Evolutionary conservation across 2,113 vertebrate genomes (phyloP), one percentile per base, ranked within the genome.

Genomic region (Percina caprodes): DNA sequence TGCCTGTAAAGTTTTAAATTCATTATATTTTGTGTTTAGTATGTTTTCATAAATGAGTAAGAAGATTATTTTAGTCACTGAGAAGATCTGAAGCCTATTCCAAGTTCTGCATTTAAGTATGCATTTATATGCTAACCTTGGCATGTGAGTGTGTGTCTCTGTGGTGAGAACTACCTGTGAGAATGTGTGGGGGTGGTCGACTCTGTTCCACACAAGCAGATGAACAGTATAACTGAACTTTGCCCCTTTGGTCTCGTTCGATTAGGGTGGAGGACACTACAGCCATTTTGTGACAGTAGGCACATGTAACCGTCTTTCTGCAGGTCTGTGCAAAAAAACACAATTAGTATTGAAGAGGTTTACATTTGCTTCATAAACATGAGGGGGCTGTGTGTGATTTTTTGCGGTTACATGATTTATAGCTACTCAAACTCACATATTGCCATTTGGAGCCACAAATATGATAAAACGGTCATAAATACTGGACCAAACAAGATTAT

Each of bases 171-270:
- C 23, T 90, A 93, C 92, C 93, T 42, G 39, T 83, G 26, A 93
- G 89, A 2, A 35, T 48, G 63, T 94, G 91, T 16, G 23, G 77
- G 3, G 70, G 69, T 1, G 93, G 92, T 56, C 92, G 85, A 74
- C 91, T 92, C 33, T 79, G 79, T 21, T 85, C 91, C 71, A 93
- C 89, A 67, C 93, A 94, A 7, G 21, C 1, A 18, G 75, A 1
- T 0, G 91, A 89, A 60, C 93, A 94, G 77, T 93, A 94, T 30
- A 94, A 90, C 49, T 93, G 90, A 77, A 94, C 78, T 89, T 92
- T 94, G 61, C 92, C 92, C 82, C 74, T 90, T 0, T 80, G 80
- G 83, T 94, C 92, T 60, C 89, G 79, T 42, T 93, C 92, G 85
- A 94, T 89, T 75, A 86, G 75, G 59, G 89, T 92, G 39, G 85